Evolutionary conservation across 2,797 vertebrate genomes (phyloP).

Genomic region (Pangasius mekongensis): DNA sequence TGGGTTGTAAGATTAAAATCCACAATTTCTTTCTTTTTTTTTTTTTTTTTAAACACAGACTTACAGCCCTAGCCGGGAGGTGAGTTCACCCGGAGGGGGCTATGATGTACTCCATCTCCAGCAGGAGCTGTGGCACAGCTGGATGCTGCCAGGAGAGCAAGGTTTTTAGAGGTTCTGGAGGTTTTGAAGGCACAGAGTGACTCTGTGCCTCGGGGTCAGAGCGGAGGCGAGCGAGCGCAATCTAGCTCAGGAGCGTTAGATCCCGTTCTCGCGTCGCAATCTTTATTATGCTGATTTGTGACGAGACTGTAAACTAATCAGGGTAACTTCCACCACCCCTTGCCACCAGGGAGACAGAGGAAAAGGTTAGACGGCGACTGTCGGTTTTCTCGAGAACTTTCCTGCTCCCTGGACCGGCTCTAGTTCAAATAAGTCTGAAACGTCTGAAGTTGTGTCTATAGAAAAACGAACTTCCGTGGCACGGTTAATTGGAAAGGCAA

Average conservation of each 20-base stretch:
- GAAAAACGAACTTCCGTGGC: constrained; percentile 36
- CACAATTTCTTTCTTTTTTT: neutral
- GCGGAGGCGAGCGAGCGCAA: constrained; percentile 71
- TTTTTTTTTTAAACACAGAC: neutral
- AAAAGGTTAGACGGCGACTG: constrained; percentile 72
- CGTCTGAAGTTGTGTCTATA: constrained; percentile 36
- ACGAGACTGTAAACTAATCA: constrained; percentile 79
- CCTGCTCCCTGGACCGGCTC: constrained; percentile 37
- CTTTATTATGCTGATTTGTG: constrained; percentile 76
- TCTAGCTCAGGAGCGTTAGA: constrained; percentile 75
- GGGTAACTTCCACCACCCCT: constrained; percentile 60
- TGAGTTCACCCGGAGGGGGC: constrained; percentile 15
- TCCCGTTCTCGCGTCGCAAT: constrained; percentile 74
- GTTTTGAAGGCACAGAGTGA: constrained; percentile 69
- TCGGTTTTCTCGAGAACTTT: constrained; percentile 52
- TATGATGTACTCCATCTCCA: neutral
- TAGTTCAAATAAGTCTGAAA: constrained; percentile 36
- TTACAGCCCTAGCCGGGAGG: constrained; percentile 8
- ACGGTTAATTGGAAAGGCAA: constrained; percentile 62
- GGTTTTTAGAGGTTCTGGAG: neutral
- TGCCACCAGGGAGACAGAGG: constrained; percentile 66
- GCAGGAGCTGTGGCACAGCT: constrained; percentile 17
- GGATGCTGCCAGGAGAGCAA: constrained; percentile 1
- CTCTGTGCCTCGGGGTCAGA: constrained; percentile 77
- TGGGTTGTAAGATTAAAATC: constrained; percentile 5